Evolutionary conservation across 2,888 invertebrate species (phyloP).

Genomic region (Drosophila maculinotata): DNA sequence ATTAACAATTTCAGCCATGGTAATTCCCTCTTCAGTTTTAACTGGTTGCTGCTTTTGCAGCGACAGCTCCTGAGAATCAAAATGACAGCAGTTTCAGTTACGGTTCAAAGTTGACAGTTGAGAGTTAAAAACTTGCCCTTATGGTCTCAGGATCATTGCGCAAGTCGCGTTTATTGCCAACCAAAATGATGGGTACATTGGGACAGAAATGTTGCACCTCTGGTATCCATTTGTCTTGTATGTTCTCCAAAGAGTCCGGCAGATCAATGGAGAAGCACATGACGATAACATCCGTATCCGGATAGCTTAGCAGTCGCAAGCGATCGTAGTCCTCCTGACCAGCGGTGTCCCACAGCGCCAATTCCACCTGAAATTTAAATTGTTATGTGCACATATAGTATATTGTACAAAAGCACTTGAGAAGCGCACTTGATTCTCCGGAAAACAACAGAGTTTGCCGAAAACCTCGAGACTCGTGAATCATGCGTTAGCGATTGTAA

Average conservation of each 20-base stretch:
- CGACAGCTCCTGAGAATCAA: constrained; percentile 89
- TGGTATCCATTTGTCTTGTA: constrained; percentile 99
- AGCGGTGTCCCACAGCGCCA: constrained; percentile 98
- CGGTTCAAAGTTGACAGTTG: neutral
- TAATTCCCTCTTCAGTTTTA: constrained; percentile 96
- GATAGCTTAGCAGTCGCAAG: constrained; percentile 96
- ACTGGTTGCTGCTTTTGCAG: constrained; percentile 99
- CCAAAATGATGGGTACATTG: constrained; percentile 98
- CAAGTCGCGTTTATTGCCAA: constrained; percentile 98
- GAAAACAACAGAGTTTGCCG: constrained; percentile 21
- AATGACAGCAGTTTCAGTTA: neutral
- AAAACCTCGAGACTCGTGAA: constrained; percentile 27
- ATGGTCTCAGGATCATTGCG: constrained; percentile 96
- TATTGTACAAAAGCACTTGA: constrained; percentile 22
- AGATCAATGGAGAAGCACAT: constrained; percentile 99
- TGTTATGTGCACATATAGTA: too few species aligned
- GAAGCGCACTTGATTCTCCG: constrained; percentile 6
- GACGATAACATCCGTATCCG: constrained; percentile 99
- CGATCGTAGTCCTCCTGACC: constrained; percentile 99
- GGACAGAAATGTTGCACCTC: constrained; percentile 99
- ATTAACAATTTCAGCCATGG: constrained; percentile 99
- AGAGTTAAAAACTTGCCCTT: constrained; percentile 84
- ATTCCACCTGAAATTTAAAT: constrained; percentile 88
- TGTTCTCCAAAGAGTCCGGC: constrained; percentile 99
- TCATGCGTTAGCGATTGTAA: constrained; percentile 32